A percentile compares a stretch with the other conserved stretches of the same genome.
These are phyloP conservation scores for Aspidiotus rigidus DNA, from an alignment of 2,888 invertebrate genomes.

Conservation along the genomic window DNA sequence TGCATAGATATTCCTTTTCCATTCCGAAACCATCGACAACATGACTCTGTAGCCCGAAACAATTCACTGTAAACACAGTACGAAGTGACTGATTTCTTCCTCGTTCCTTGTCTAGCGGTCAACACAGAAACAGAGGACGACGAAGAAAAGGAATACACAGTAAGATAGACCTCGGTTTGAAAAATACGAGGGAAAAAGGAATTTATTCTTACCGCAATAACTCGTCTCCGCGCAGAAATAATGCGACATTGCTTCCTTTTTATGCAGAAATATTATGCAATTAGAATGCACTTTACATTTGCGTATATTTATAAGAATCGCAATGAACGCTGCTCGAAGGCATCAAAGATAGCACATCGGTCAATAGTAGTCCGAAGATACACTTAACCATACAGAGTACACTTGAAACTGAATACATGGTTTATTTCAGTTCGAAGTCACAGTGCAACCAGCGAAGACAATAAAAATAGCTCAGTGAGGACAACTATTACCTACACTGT, in stretches of 20 bases:
- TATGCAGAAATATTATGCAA: conserved; percentile 31
- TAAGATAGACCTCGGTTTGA: too few species aligned
- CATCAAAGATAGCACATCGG: conserved; percentile 16
- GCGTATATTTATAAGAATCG: conserved; percentile 12
- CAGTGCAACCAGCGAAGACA: not conserved
- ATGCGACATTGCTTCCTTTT: conserved; percentile 30
- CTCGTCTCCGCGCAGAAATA: conserved; percentile 3
- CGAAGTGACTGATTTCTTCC: too few species aligned
- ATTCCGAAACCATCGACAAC: too few species aligned
- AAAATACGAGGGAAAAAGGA: not conserved
- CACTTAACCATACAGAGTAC: not conserved
- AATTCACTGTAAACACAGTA: too few species aligned
- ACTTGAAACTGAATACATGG: not conserved
- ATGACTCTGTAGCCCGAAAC: too few species aligned
- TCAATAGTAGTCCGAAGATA: not conserved
- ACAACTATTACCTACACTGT: too few species aligned
- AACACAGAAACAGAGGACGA: too few species aligned
- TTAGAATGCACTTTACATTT: conserved; percentile 32
- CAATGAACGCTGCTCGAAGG: conserved; percentile 20
- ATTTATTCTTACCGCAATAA: not conserved
- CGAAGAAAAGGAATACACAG: too few species aligned
- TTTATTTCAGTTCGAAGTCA: not conserved
- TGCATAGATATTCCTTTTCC: too few species aligned
- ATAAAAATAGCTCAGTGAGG: not conserved
- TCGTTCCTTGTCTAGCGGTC: too few species aligned